Base-by-base conservation (phyloP, 2,797 vertebrate species). In the Macroramphosus scolopax region DNA sequence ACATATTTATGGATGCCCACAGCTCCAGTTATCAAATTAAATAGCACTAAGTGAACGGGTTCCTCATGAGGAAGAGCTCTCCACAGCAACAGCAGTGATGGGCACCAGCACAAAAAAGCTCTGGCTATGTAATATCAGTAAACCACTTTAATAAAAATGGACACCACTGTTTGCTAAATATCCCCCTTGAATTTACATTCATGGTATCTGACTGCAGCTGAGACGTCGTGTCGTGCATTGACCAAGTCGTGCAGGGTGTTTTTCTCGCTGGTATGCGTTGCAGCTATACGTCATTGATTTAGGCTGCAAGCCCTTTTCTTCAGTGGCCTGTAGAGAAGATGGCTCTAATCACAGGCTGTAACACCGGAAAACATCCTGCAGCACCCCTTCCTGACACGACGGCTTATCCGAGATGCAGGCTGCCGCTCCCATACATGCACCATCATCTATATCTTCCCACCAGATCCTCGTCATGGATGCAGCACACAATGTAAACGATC, bases 221-320 rank as follows among this genome's bases (percentile, higher is more conserved):
- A 34, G 10, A 1, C 26, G 17, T 25, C 9, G 34, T 31, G 45
- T 9, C 2, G 20, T 43, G 74, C 63, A 64, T 29, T 33, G 45
- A 32, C 11, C 17, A 50, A n/a, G 44, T 63, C 49, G 18, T 56
- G 46, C 68, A n/a, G n/a, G 25, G 22, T 62, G 75, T 29, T 59
- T 64, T 58, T 61, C 34, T 34, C 37, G n/a, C n/a, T n/a, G n/a
- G n/a, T n/a, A n/a, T n/a, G n/a, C n/a, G n/a, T n/a, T n/a, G n/a
- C 66, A 76, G 78, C 82, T 72, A 67, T 81, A 85, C 87, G 85
- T 88, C 87, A 88, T 82, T 71, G 59, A 74, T 67, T 74, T 48
- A 57, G 57, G 68, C 52, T 72, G 75, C 73, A 75, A 68, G 69
- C 51, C 61, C 59, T 46, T 24, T 60, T 24, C n/a, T n/a, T n/a